Conservation (phyloP, 2,797 vertebrate species). For the Amazona ochrocephala region DNA sequence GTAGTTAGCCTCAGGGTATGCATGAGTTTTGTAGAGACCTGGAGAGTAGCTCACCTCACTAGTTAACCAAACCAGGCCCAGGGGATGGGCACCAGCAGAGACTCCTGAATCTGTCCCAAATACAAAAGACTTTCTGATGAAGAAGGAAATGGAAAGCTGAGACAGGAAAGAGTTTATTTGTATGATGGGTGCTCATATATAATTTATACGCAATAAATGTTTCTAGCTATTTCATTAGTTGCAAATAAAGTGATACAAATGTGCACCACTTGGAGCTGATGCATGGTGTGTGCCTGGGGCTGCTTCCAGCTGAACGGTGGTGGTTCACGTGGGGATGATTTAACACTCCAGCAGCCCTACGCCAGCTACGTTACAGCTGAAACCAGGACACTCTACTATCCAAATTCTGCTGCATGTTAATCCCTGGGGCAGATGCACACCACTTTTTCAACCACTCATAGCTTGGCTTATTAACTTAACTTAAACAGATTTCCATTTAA, state of each 20-base stretch:
- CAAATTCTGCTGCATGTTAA: constrained; percentile 44
- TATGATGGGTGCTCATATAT: constrained; percentile 36
- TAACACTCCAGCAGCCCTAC: neutral
- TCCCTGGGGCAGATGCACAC: neutral
- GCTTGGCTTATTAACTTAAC: constrained; percentile 35
- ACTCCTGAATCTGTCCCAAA: constrained; percentile 2
- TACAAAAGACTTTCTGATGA: constrained; percentile 17
- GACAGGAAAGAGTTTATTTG: constrained; percentile 47
- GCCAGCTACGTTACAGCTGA: neutral
- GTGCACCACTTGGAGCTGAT: constrained; percentile 41
- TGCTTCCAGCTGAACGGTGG: constrained; percentile 2
- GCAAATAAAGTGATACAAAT: constrained; percentile 65
- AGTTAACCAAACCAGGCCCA: neutral
- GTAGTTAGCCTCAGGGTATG: neutral
- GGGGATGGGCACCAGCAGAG: neutral
- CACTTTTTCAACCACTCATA: constrained; percentile 30
- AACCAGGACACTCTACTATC: neutral
- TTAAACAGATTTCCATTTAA: constrained; percentile 15
- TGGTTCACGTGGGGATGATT: constrained; percentile 11
- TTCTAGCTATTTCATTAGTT: constrained; percentile 63
- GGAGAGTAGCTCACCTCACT: neutral
- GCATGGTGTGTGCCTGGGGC: constrained; percentile 16
- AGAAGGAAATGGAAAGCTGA: constrained; percentile 16
- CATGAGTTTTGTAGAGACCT: neutral
- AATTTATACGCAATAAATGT: constrained; percentile 57